These are phyloP conservation scores for Hemibagrus wyckioides DNA, from an alignment of 2,113 vertebrate genomes.

Conservation along the genomic window DNA sequence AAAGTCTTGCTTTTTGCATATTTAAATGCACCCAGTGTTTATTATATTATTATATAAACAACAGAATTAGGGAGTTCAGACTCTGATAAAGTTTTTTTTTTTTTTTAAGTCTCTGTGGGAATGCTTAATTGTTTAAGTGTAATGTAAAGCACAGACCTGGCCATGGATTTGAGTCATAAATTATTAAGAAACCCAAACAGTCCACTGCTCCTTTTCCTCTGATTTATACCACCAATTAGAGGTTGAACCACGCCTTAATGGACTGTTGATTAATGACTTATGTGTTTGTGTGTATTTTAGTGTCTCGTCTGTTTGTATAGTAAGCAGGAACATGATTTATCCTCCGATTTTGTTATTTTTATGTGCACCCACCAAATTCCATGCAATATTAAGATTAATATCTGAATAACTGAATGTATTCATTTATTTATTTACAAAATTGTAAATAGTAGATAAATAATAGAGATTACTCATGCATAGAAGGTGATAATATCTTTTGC, in stretches of 20 bases:
- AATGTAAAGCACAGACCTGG: constrained; percentile 1
- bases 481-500: background rate
- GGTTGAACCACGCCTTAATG: constrained; percentile 37
- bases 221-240: constrained; percentile 39
- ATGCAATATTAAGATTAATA: background rate
- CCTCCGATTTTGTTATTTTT: too few relatives aligned
- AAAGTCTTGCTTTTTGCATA: background rate
- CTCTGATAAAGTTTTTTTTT: background rate
- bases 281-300: constrained; percentile 15
- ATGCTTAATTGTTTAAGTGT: background rate
- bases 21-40: background rate
- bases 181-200: constrained; percentile 16
- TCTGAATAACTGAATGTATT: background rate
- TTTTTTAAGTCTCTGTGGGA: background rate
- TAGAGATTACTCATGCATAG: background rate
- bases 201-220: background rate
- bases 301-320: background rate
- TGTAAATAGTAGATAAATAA: background rate
- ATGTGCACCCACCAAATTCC: too few relatives aligned
- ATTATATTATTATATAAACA: background rate
- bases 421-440: background rate
- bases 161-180: constrained; percentile 25
- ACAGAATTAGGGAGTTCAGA: background rate
- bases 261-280: constrained; percentile 20
- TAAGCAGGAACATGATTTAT: background rate